Base-by-base conservation (phyloP, 1,140 invertebrate species). In the Piezodorus guildinii region DNA sequence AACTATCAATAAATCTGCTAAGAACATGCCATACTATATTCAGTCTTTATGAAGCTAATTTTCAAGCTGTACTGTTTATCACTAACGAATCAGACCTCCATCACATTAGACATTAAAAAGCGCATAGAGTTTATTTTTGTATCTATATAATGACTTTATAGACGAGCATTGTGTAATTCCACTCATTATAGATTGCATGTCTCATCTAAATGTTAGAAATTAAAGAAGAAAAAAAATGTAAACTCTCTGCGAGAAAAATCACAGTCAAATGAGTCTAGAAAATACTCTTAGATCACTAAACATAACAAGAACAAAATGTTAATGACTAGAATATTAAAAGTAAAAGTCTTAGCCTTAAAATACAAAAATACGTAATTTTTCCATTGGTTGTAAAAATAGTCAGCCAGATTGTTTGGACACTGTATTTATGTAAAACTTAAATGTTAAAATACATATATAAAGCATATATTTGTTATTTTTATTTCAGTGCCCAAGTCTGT, bases 391-490 rank as follows among this genome's bases (percentile, higher is more conserved):
- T 49, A 49, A 49, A 49, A 49, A 17, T 49, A 49, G 46, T 49
- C 21, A 21, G 46, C 46, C 46, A 49, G 21, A 49, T 17, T 21
- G n/a, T 49, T 49, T 49, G 5, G 46, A 49, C 46, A 49, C 14
- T 56, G 52, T 25, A 56, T 56, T 56, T 56, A 56, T 25, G 23
- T 56, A 56, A 21, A 56, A 56, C 52, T 23, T 56, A 23, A 23
- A 56, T 16, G 15, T 25, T 56, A 23, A 21, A 56, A 56, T 56
- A 56, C 27, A 23, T 56, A 25, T 23, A 21, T 56, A 23, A 23
- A 23, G 17, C 23, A 56, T 16, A 56, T 25, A 23, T 56, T 19
- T 56, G 17, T 23, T 21, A 16, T 27, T 23, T 21, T 23, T 56
- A 23, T 56, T 23, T 23, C 6, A 56, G 17, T 23, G 17, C 23